phyloP scores from a whole-genome alignment of 2,113 vertebrate genomes.

The Notarius quadriscutis region DNA sequence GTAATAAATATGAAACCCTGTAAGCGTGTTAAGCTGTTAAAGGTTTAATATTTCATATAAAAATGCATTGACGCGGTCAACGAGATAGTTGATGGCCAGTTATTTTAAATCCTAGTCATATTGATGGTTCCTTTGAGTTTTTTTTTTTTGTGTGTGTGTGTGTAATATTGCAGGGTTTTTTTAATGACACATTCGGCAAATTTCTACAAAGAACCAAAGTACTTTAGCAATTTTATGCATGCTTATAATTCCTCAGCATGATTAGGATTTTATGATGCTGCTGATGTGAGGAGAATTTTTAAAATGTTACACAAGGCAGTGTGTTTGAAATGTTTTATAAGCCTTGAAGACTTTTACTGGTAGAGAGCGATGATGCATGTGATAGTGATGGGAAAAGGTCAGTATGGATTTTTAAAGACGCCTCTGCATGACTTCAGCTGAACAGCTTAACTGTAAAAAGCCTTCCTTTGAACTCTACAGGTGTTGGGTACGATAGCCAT shows the following conservation, averaged over 20 bases:
- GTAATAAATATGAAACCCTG: slow-evolving; percentile 7
- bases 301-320: background rate
- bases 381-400: slow-evolving; percentile 19
- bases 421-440: slow-evolving; percentile 9
- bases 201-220: background rate
- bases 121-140: background rate
- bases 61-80: background rate
- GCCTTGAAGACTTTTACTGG: background rate
- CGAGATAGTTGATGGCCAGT: background rate
- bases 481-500: slow-evolving; percentile 30
- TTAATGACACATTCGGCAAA: background rate
- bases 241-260: background rate
- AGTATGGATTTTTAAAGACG: background rate
- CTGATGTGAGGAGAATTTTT: background rate
- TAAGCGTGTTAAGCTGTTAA: background rate
- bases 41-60: background rate
- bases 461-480: slow-evolving; percentile 33
- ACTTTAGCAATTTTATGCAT: background rate
- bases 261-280: background rate
- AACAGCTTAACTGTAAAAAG: slow-evolving; percentile 4
- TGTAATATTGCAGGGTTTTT: no score
- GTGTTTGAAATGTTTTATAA: background rate
- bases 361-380: background rate
- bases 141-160: background rate
- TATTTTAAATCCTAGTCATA: background rate